Evolutionary conservation across 2,888 invertebrate species (phyloP), one percentile per base, ranked within the genome.

Genomic region (Tetanocera ferruginea): DNA sequence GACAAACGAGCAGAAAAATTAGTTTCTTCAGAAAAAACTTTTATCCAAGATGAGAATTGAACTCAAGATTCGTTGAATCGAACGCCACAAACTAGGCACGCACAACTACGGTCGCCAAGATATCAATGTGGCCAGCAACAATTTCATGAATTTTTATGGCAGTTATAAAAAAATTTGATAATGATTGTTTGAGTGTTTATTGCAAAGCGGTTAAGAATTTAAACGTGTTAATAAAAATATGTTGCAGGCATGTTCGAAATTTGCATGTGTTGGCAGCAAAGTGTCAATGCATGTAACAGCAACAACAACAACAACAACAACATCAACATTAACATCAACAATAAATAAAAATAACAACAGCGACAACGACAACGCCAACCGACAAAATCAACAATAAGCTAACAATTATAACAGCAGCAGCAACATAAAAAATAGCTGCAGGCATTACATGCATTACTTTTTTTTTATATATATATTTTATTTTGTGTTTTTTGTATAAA

Each of bases 311-410:
- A 70, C 62, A 74, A 70, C 31, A 75, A 51, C 74, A 34, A 37
- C 52, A 74, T 37, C 23, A 37, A 37, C 17, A 73, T 5, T n/a
- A n/a, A n/a, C n/a, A n/a, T n/a, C n/a, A n/a, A n/a, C n/a, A n/a
- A n/a, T n/a, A n/a, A n/a, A n/a, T 14, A 9, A 17, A 37, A 43
- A 73, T 43, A 73, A 57, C 25, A 49, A 62, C 37, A 57, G 1
- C 19, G 57, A n/a, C 64, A 67, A 67, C 69, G 52, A 70, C 25
- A 78, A 78, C 55, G 60, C 8, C 52, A 70, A 51, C 57, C 66
- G 64, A 28, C 19, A 25, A 55, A 79, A 79, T 75, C 55, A 76
- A 80, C 80, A 79, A 75, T 74, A 78, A 76, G 78, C 75, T 76
- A 81, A 76, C 76, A 60, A 76, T 76, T 76, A 78, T 76, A 66